phyloP scores from a whole-genome alignment of 2,113 vertebrate genomes.

The Arothron firmamentum region DNA sequence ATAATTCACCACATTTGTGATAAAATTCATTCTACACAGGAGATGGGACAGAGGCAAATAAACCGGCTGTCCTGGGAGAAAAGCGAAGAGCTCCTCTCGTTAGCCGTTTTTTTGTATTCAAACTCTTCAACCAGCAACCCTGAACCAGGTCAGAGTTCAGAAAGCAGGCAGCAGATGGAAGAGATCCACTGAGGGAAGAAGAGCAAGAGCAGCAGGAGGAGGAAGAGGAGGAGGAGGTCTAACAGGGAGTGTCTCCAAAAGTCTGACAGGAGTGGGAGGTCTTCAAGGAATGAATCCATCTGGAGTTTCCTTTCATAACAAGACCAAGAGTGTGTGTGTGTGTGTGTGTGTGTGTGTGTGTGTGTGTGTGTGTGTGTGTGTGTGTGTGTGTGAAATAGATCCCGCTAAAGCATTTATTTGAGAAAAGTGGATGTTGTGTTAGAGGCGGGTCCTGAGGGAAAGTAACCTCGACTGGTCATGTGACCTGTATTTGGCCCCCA shows the following conservation, averaged over 20 bases:
- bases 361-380: not conserved
- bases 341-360: constrained; percentile 1
- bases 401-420: not conserved
- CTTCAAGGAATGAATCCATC: constrained; percentile 36
- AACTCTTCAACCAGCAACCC: not conserved
- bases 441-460: too few relatives aligned
- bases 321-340: not conserved
- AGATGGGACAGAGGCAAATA: too few relatives aligned
- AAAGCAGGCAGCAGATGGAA: constrained; percentile 48
- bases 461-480: too few relatives aligned
- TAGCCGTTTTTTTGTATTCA: not conserved
- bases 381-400: constrained; percentile 7
- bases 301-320: constrained; percentile 36
- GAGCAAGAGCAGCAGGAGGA: not conserved
- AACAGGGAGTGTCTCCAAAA: constrained; percentile 17
- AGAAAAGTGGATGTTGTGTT: not conserved
- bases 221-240: not conserved
- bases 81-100: too few relatives aligned
- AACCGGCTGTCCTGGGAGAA: too few relatives aligned
- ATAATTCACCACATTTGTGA: too few relatives aligned
- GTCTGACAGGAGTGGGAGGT: constrained; percentile 42
- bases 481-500: too few relatives aligned
- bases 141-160: constrained; percentile 44
- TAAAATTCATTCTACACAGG: too few relatives aligned
- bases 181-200: constrained; percentile 15